phyloP scores from a whole-genome alignment of 2,113 vertebrate species.

The Ranitomeya imitator region DNA sequence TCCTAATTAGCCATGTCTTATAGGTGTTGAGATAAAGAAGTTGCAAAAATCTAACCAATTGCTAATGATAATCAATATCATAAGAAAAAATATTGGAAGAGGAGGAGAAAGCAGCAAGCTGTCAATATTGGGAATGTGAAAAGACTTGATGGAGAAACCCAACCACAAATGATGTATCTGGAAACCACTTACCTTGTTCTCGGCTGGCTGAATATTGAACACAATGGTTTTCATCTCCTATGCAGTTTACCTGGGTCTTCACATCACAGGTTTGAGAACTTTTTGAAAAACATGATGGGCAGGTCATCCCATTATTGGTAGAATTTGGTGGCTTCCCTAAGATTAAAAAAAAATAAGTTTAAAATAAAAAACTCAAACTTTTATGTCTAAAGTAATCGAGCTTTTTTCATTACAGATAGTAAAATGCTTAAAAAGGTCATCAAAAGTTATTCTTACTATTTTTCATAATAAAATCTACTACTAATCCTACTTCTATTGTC shows the following conservation, averaged over 20 bases:
- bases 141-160: background rate
- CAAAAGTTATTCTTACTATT: no score
- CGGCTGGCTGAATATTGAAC: conserved; percentile 8
- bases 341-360: background rate
- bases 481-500: no score
- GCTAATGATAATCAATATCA: background rate
- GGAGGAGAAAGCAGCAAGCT: no score
- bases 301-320: background rate
- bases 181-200: background rate
- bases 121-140: no score
- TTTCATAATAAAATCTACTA: no score
- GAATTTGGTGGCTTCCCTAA: background rate
- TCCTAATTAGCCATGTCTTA: background rate
- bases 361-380: background rate
- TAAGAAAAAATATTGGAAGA: background rate
- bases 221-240: conserved; percentile 19
- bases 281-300: conserved; percentile 22
- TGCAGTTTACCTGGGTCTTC: conserved; percentile 1
- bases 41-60: background rate
- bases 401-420: no score
- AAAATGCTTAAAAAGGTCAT: no score
- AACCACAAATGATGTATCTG: no score
- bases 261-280: conserved; percentile 20
- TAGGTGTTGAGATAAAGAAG: background rate
- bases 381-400: no score